Percentiles rank a stretch among this genome's conserved stretches.
phyloP scores from a whole-genome alignment of 2,888 invertebrate genomes.

The Lomographa bimaculata region DNA sequence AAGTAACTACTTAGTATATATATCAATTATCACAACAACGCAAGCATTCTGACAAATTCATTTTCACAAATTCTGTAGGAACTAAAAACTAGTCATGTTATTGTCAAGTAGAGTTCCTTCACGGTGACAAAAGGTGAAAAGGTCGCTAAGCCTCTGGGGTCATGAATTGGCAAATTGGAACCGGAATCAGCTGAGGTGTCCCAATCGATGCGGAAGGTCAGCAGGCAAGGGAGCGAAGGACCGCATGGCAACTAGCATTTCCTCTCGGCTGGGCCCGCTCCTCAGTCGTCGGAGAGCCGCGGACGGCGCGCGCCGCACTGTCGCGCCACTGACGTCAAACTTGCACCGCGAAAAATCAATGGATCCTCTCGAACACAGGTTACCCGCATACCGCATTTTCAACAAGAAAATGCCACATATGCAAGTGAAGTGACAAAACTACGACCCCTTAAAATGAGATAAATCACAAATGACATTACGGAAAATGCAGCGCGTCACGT shows the following conservation, averaged over 20 bases:
- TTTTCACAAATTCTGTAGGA: no score
- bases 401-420: slow-evolving; percentile 73
- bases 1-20: no score
- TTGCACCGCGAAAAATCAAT: slow-evolving; percentile 80
- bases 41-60: no score
- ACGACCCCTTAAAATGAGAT: no score
- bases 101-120: no score
- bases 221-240: slow-evolving; percentile 54
- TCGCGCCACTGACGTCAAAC: slow-evolving; percentile 72
- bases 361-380: slow-evolving; percentile 65
- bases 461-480: slow-evolving; percentile 44
- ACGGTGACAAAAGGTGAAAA: no score
- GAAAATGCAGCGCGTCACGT: slow-evolving; percentile 60
- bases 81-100: no score
- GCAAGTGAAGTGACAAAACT: slow-evolving; percentile 68
- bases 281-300: slow-evolving; percentile 75
- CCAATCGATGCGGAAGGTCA: slow-evolving; percentile 70
- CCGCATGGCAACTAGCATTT: slow-evolving; percentile 74
- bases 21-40: no score
- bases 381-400: slow-evolving; percentile 82
- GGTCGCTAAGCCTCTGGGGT: no score
- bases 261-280: slow-evolving; percentile 58
- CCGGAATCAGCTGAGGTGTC: slow-evolving; percentile 57
- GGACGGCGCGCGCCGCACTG: slow-evolving; percentile 76
- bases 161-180: slow-evolving; percentile 35